These are phyloP conservation scores for Malurus melanocephalus DNA, from an alignment of 2,113 vertebrate species.

Conservation along the genomic window DNA sequence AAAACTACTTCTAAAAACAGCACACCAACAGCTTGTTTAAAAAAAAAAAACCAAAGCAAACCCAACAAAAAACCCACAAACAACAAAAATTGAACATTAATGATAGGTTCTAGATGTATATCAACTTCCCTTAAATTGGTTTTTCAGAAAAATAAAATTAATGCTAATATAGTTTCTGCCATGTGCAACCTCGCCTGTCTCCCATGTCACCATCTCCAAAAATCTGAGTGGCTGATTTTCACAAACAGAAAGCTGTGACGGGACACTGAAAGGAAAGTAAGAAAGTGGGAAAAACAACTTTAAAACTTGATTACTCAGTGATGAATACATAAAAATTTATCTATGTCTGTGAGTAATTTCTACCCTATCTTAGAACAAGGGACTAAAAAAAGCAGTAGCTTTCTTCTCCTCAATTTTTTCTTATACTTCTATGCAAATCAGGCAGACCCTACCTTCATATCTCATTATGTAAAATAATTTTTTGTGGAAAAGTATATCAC, in stretches of 20 bases:
- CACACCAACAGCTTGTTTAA: background rate
- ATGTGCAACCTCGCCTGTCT: background rate
- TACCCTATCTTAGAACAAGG: background rate
- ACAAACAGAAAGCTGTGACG: background rate
- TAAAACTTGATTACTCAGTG: background rate
- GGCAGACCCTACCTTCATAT: background rate
- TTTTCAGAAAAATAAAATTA: background rate
- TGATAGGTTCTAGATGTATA: background rate
- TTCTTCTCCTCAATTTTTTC: background rate
- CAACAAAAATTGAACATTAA: background rate
- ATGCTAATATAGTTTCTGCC: background rate
- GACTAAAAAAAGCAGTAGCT: background rate
- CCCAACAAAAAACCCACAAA: background rate
- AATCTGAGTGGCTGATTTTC: background rate
- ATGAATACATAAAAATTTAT: background rate
- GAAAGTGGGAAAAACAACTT: background rate
- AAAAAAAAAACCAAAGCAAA: background rate
- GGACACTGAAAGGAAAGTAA: rapidly evolving
- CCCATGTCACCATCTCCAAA: background rate
- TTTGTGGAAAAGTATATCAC: background rate
- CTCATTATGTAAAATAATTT: background rate
- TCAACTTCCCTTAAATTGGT: background rate
- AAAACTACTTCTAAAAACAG: background rate
- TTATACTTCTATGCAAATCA: background rate
- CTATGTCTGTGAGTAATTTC: background rate